Evolutionary conservation across 2,888 invertebrate genomes (phyloP).

Genomic region (Criorhina ranunculi): DNA sequence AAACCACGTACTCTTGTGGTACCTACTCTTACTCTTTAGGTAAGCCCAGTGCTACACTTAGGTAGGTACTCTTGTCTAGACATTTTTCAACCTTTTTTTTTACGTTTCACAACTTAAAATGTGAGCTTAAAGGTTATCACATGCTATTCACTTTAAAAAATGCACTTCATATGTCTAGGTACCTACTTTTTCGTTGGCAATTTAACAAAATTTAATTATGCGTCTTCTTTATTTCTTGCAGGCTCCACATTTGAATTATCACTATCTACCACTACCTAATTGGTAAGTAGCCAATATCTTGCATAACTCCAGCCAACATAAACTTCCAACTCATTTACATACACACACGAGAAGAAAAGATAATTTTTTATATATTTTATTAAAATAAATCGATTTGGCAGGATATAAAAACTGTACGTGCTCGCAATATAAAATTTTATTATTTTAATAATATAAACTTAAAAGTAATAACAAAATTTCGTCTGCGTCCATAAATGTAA

Average conservation of each 20-base stretch:
- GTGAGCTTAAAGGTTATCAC: too few relatives aligned
- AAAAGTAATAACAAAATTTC: conserved; percentile 29
- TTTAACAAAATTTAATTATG: not conserved
- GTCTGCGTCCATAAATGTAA: conserved; percentile 34
- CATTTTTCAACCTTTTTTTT: too few relatives aligned
- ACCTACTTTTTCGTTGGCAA: not conserved
- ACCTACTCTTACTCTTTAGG: too few relatives aligned
- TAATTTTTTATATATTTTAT: conserved; percentile 7
- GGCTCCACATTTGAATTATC: not conserved
- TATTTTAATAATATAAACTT: conserved; percentile 16
- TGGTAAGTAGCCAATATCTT: conserved; percentile 6
- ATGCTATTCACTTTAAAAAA: too few relatives aligned
- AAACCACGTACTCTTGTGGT: too few relatives aligned
- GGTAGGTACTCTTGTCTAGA: too few relatives aligned
- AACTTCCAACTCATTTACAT: conserved; percentile 31
- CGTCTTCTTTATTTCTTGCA: conserved; percentile 1
- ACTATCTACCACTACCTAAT: not conserved
- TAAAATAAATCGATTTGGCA: conserved; percentile 61
- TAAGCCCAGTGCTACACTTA: too few relatives aligned
- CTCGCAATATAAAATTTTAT: conserved; percentile 25
- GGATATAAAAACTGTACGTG: conserved; percentile 53
- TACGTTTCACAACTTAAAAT: too few relatives aligned
- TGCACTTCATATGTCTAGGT: too few relatives aligned
- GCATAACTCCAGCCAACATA: not conserved
- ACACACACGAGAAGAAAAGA: conserved; percentile 24